phyloP scores from a whole-genome alignment of 2,113 vertebrate genomes.

The Orientallactaga bullata region DNA sequence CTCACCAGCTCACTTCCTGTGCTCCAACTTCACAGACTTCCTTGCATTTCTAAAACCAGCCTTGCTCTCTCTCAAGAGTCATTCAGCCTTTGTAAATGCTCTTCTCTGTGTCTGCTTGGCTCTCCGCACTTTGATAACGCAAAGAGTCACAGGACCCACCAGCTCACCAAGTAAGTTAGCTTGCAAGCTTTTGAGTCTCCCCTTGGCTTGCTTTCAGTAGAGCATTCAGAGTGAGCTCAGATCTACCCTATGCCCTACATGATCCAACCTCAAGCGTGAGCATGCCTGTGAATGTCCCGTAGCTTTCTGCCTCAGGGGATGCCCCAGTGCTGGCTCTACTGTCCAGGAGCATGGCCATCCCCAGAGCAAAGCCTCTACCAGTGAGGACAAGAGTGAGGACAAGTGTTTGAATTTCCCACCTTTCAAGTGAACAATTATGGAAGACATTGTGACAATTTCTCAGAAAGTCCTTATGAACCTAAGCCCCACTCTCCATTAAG shows the following conservation, averaged over 20 bases:
- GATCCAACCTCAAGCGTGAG: not conserved
- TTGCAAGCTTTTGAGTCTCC: not conserved
- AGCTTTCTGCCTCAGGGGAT: not conserved
- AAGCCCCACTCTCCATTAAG: not conserved
- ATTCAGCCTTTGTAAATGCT: not conserved
- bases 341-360: not conserved
- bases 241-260: rapidly evolving
- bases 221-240: not conserved
- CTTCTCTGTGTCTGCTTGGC: not conserved
- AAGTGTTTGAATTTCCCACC: conserved; percentile 53
- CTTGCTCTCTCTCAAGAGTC: not conserved
- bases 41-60: conserved; percentile 45
- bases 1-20: conserved; percentile 25
- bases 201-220: not conserved
- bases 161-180: not conserved
- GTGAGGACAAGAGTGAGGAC: not conserved
- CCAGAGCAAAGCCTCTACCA: not conserved
- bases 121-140: not conserved
- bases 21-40: not conserved
- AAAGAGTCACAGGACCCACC: not conserved
- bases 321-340: not conserved
- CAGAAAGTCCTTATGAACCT: conserved; percentile 29
- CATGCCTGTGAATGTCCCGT: not conserved
- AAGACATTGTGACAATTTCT: conserved; percentile 56
- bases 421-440: conserved; percentile 41